Evolutionary conservation across 2,113 vertebrate species (phyloP), one percentile per base, ranked within the genome.

Genomic region (Mugil cephalus): DNA sequence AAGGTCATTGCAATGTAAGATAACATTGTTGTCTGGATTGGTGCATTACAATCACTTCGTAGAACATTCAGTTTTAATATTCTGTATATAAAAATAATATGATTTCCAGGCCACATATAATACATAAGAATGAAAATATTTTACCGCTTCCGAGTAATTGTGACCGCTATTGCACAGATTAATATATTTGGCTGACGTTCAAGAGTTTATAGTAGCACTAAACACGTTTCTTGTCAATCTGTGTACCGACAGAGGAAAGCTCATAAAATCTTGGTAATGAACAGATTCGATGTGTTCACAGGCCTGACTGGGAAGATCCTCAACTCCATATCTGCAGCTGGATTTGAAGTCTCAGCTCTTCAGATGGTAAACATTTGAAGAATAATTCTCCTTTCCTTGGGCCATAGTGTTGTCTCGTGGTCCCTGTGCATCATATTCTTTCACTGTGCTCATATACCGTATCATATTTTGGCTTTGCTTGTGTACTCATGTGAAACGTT

Each of bases 311-410:
- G 98, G 56, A 98, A 95, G 87, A 97, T 99, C 73, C 90, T 99
- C 56, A 95, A 93, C 90, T 91, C 96, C 74, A 96, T 98, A 69
- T 86, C 90, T 63, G 91, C 91, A 12, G 95, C 93, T 58, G 96
- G 96, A 63, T 99, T 97, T 93, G 90, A 96, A 78, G 94, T 98
- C 83, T 95, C 96, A 53, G 98, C 97, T 38, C 91, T 99, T 87
- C 95, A 98, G 85, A 97, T 99, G 97, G 94, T 95, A 85, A 89
- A 77, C 2, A 2, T 18, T 72, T 3, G 39, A 55, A 4, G 8
- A 30, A 46, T 21, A 10, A 21, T 65, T 34, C 12, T 30, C 47
- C 42, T 52, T 19, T 50, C 56, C 14, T 19, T 21, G 4, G 42
- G 24, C 6, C 40, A 0, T 48, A 1, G 9, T 46, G 17, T 2